Evolutionary conservation across 2,797 vertebrate species (phyloP), one percentile per base, ranked within the genome.

Genomic region (Knipowitschia caucasica): DNA sequence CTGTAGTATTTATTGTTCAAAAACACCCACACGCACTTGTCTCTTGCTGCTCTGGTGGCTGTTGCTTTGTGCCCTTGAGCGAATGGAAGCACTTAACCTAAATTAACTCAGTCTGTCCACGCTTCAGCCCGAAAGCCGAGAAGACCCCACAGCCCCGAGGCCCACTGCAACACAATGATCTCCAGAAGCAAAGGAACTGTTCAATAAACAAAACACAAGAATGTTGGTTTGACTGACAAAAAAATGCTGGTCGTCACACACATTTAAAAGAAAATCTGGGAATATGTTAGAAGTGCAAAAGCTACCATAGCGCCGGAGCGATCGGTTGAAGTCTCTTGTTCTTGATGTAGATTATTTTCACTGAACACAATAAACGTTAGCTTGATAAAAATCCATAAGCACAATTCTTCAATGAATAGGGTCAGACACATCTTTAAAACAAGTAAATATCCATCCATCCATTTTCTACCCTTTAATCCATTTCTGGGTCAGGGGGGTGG

Each of bases 41-140:
- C 42, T 61, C 57, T 26, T 61, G 8, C 8, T 21, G 46, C 71
- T 75, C 82, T 75, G 75, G 86, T 85, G 81, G 71, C 62, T 85
- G 77, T 77, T 67, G 69, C 60, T 64, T 55, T 67, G 60, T 79
- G 78, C 59, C 84, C 83, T 74, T 69, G 67, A 81, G 78, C 67
- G 50, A 79, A 77, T 59, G 47, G 57, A 80, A 72, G 58, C 87
- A 87, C 86, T 89, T 86, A 86, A 81, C 69, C 83, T 84, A 86
- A 86, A 88, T 88, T 74, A 81, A 69, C 68, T 70, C 51, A 47
- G 71, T 71, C 71, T 80, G 75, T 52, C 43, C 58, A 20, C 43
- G 57, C 38, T 60, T 54, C 56, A 52, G 63, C 29, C n/a, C 59
- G 59, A 51, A 76, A 74, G 65, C 58, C 67, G 69, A 75, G 50